Conservation (phyloP, 1,140 invertebrate species). For the Oryctes rhinoceros region DNA sequence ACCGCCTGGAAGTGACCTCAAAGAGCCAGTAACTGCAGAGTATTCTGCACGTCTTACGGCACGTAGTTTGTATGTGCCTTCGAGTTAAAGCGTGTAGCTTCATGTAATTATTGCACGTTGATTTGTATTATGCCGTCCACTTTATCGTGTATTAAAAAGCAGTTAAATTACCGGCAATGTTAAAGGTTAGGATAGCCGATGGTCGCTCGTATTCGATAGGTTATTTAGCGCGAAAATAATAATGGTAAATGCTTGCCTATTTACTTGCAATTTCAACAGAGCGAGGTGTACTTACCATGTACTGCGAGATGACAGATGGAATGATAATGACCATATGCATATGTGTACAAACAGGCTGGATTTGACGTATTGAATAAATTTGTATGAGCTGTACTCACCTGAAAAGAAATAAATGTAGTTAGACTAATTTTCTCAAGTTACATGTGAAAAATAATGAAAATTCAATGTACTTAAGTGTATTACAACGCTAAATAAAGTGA, state of each 20-base stretch:
- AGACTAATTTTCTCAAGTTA: no score
- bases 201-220: background rate
- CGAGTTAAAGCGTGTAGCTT: background rate
- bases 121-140: background rate
- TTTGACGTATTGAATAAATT: background rate
- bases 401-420: background rate
- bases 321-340: background rate
- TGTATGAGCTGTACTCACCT: background rate
- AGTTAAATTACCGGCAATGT: background rate
- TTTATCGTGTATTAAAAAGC: background rate
- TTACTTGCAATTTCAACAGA: background rate
- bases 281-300: background rate
- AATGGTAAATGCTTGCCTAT: background rate
- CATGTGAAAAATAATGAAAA: no score
- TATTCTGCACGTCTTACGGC: background rate
- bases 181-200: background rate
- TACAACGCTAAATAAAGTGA: background rate
- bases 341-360: background rate
- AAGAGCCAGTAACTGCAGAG: background rate
- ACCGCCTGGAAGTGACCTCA: background rate
- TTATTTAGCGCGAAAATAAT: background rate
- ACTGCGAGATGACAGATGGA: no score
- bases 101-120: background rate
- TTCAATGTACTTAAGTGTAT: no score
- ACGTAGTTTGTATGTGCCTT: background rate